A percentile compares a stretch with the other conserved stretches of the same genome.
These are phyloP conservation scores for Dolichallabes microphthalmus DNA, from an alignment of 2,113 vertebrate species.

Conservation along the genomic window DNA sequence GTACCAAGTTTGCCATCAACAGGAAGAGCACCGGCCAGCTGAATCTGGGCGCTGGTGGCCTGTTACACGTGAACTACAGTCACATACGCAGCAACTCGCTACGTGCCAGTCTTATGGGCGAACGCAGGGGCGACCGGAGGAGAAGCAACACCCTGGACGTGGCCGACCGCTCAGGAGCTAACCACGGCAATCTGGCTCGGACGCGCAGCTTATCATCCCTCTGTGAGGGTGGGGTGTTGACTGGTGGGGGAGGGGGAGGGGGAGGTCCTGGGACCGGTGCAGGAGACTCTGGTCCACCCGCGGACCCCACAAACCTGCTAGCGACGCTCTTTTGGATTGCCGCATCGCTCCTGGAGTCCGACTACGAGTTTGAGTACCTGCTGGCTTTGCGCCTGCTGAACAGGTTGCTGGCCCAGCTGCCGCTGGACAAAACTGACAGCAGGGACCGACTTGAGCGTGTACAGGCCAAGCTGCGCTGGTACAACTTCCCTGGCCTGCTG, in stretches of 20 bases:
- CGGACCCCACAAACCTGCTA: conserved; percentile 92
- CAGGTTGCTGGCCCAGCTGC: conserved; percentile 91
- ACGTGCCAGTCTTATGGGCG: conserved; percentile 82
- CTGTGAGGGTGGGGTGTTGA: conserved; percentile 79
- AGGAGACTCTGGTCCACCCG: conserved; percentile 73
- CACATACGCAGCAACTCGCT: conserved; percentile 88
- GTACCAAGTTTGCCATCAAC: conserved; percentile 91
- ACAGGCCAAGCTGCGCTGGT: conserved; percentile 92
- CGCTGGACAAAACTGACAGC: conserved; percentile 90
- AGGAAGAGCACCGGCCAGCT: conserved; percentile 97
- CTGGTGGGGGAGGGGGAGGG: conserved; percentile 65
- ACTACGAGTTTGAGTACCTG: conserved; percentile 98
- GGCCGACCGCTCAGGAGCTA: conserved; percentile 84
- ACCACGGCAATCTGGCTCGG: conserved; percentile 88
- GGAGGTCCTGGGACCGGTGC: conserved; percentile 58
- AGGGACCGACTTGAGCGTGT: conserved; percentile 89
- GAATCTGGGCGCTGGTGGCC: conserved; percentile 82
- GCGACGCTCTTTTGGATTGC: conserved; percentile 98
- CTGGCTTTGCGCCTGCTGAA: conserved; percentile 92
- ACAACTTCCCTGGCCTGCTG: conserved; percentile 92
- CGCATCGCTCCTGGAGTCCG: conserved; percentile 89
- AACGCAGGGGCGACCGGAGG: conserved; percentile 82
- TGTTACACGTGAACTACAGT: conserved; percentile 76
- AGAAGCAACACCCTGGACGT: conserved; percentile 96
- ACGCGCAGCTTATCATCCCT: conserved; percentile 94